Evolutionary conservation across 2,888 invertebrate genomes (phyloP), one percentile per base, ranked within the genome.

Genomic region (Apantesis nais): DNA sequence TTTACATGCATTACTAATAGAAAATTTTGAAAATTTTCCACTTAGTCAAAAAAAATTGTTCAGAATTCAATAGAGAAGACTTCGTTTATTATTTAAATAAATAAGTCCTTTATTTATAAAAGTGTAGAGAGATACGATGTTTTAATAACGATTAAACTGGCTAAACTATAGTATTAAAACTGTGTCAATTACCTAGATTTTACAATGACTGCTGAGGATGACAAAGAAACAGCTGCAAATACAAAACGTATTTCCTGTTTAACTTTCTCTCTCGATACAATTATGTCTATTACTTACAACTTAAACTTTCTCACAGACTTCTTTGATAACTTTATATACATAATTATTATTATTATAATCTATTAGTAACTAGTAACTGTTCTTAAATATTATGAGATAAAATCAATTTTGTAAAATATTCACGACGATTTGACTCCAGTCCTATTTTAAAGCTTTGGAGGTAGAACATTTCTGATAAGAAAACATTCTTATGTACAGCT

Each of bases 231-330:
- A 80, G 83, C 83, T 77, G 73, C 79, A 81, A 86, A 85, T 14
- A 55, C 55, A 86, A 85, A 58, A 67, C 72, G 68, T 29, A 74
- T 85, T 91, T 89, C 88, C 87, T 89, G 87, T 84, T 80, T 79
- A 58, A 84, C 92, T 93, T 93, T 93, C 93, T 86, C 93, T 89
- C 82, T 87, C 86, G 74, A 86, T 90, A 86, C 86, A 90, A 89
- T 92, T 88, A 87, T 77, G 79, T 81, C 78, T 85, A 86, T 86
- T 88, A 86, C 81, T 75, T 81, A 83, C 81, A 83, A 87, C 88
- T 29, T 29, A 16, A 55, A 29, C 29, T 91, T 92, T 93, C 93
- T 84, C 92, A 91, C 87, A 86, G 83, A 86, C 85, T 86, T 88
- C 80, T 83, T 82, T 67, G 25, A 31, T 34, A 70, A 78, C 79